Conservation (phyloP, 2,888 invertebrate species). For the Leptodirus hochenwartii region DNA sequence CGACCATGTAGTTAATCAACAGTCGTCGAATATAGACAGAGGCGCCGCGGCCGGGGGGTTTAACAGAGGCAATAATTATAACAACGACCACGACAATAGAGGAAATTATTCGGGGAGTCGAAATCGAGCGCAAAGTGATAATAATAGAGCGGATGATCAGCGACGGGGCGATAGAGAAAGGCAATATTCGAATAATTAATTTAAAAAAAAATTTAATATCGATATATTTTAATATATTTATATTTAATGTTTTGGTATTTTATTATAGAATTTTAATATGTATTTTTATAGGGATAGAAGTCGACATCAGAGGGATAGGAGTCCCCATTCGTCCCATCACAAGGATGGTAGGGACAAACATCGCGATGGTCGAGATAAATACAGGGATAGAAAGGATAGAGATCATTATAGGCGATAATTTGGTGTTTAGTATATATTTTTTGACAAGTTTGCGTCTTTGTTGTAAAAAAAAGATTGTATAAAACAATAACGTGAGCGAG, state of each 20-base stretch:
- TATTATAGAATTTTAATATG: too few species aligned
- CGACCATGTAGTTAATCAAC: slow-evolving; percentile 17
- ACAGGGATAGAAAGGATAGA: slow-evolving; percentile 13
- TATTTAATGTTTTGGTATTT: too few species aligned
- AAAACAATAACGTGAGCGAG: too few species aligned
- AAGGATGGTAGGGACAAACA: slow-evolving; percentile 7
- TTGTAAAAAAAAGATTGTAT: too few species aligned
- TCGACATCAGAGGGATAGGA: too few species aligned
- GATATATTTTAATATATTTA: too few species aligned
- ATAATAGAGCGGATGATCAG: slow-evolving; percentile 24
- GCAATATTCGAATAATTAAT: too few species aligned
- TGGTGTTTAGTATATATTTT: too few species aligned
- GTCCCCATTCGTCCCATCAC: slow-evolving; percentile 1
- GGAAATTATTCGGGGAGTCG: slow-evolving; percentile 4
- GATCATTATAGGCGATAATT: too few species aligned
- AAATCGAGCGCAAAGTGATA: slow-evolving; percentile 10
- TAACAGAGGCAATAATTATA: slow-evolving; percentile 9
- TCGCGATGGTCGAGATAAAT: slow-evolving; percentile 15
- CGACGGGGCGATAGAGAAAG: slow-evolving; percentile 17
- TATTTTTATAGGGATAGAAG: too few species aligned
- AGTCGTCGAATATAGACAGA: slow-evolving; percentile 9
- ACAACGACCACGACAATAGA: slow-evolving; percentile 7
- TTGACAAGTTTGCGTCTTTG: too few species aligned
- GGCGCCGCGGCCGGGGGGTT: slow-evolving; percentile 15
- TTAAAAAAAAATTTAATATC: too few species aligned